A percentile compares a stretch with the other conserved stretches of the same genome.
These are phyloP conservation scores for Sinocyclocheilus grahami DNA, from an alignment of 2,113 vertebrate genomes.

Conservation along the genomic window DNA sequence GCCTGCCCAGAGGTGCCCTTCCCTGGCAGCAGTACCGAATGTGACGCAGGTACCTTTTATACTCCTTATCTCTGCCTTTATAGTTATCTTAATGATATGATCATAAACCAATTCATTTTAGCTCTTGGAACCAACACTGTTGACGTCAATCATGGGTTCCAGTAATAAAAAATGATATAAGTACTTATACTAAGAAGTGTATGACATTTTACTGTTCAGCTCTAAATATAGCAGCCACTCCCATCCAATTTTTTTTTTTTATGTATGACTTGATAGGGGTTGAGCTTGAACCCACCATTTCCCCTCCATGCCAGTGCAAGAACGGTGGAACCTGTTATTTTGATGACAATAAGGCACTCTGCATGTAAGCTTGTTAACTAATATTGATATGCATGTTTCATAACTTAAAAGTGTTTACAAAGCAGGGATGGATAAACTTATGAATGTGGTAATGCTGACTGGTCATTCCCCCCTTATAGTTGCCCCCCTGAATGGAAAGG, in stretches of 20 bases:
- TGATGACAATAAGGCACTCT: conserved; percentile 72
- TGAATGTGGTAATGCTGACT: conserved; percentile 8
- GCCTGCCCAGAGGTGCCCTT: conserved; percentile 87
- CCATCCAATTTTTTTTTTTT: conserved; percentile 61
- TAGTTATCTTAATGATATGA: conserved; percentile 8
- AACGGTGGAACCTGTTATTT: conserved; percentile 92
- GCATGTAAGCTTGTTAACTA: conserved; percentile 13
- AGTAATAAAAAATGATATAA: neutral
- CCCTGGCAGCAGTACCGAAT: conserved; percentile 79
- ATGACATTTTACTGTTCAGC: neutral
- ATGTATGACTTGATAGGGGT: conserved; percentile 75
- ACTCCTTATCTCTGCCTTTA: neutral
- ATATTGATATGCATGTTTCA: neutral
- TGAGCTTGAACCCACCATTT: conserved; percentile 84
- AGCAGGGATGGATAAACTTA: neutral
- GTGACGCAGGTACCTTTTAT: conserved; percentile 87
- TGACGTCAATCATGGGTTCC: neutral
- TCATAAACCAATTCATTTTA: neutral
- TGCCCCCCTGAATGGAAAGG: conserved; percentile 68
- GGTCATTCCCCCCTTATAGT: conserved; percentile 52
- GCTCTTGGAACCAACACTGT: neutral
- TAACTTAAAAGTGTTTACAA: neutral
- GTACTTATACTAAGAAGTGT: neutral
- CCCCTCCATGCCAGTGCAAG: conserved; percentile 92
- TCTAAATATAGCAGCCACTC: conserved; percentile 58